Conservation (phyloP, 2,888 invertebrate genomes). For the Phoronis australis region DNA sequence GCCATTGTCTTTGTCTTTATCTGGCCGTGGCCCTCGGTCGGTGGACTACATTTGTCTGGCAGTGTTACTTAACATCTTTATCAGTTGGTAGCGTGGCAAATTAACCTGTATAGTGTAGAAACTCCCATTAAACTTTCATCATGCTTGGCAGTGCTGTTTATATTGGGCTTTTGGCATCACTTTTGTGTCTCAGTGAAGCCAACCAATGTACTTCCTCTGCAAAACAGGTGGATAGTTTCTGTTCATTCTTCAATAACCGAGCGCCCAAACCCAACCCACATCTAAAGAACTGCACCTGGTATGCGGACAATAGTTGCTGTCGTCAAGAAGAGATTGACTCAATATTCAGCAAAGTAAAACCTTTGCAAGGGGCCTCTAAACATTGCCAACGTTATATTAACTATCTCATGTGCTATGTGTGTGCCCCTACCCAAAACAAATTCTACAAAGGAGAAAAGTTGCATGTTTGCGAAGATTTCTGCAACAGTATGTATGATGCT, state of each 20-base stretch:
- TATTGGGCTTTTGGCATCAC: too few relatives aligned
- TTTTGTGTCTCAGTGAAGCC: too few relatives aligned
- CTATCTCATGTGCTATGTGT: constrained; percentile 53
- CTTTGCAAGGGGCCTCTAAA: constrained; percentile 47
- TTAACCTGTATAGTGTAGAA: too few relatives aligned
- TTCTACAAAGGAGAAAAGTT: constrained; percentile 35
- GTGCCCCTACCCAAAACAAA: constrained; percentile 48
- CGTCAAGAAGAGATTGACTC: constrained; percentile 51
- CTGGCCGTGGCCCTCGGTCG: too few relatives aligned
- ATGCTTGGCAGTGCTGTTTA: too few relatives aligned
- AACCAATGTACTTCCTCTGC: too few relatives aligned
- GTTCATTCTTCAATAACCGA: constrained; percentile 52
- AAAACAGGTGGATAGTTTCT: too few relatives aligned
- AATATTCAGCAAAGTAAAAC: constrained; percentile 50
- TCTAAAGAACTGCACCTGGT: constrained; percentile 53
- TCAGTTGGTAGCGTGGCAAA: too few relatives aligned
- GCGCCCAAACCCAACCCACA: constrained; percentile 47
- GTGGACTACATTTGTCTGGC: too few relatives aligned
- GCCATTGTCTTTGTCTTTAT: too few relatives aligned
- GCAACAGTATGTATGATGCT: constrained; percentile 46
- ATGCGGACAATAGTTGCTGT: constrained; percentile 50
- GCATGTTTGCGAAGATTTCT: constrained; percentile 50
- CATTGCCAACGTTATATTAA: constrained; percentile 50
- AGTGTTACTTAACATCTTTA: too few relatives aligned
- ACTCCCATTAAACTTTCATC: too few relatives aligned